These are phyloP conservation scores for Psylliodes chrysocephalus DNA, from an alignment of 2,888 invertebrate genomes.

Conservation along the genomic window DNA sequence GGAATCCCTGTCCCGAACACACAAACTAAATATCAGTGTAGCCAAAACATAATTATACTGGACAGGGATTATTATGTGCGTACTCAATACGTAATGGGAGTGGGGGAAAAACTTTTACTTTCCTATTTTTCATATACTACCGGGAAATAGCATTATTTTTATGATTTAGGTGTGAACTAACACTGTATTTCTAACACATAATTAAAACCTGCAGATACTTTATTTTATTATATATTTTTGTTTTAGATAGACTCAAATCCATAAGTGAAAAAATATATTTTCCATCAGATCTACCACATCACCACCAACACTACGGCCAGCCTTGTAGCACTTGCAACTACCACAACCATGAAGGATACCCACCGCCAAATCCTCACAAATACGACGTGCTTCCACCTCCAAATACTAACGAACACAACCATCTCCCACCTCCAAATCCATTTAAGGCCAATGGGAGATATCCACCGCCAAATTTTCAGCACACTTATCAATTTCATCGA, in stretches of 20 bases:
- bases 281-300: slow-evolving; percentile 31
- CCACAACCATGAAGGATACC: not conserved
- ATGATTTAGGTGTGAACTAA: no score
- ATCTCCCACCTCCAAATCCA: no score
- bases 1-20: no score
- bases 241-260: slow-evolving; percentile 9
- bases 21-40: no score
- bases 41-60: no score
- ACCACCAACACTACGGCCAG: not conserved
- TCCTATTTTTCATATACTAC: no score
- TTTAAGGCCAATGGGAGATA: slow-evolving; percentile 8
- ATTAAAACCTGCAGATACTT: no score
- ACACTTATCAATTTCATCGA: not conserved
- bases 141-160: no score
- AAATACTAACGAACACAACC: not conserved
- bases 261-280: slow-evolving; percentile 10
- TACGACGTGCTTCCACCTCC: not conserved
- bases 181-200: no score
- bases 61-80: no score
- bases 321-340: not conserved
- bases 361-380: not conserved
- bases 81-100: no score
- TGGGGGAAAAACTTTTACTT: no score
- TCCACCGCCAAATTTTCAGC: slow-evolving; percentile 23
- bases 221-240: not conserved